Base-by-base conservation (phyloP, 2,888 invertebrate species). In the Corythucha ciliata region DNA sequence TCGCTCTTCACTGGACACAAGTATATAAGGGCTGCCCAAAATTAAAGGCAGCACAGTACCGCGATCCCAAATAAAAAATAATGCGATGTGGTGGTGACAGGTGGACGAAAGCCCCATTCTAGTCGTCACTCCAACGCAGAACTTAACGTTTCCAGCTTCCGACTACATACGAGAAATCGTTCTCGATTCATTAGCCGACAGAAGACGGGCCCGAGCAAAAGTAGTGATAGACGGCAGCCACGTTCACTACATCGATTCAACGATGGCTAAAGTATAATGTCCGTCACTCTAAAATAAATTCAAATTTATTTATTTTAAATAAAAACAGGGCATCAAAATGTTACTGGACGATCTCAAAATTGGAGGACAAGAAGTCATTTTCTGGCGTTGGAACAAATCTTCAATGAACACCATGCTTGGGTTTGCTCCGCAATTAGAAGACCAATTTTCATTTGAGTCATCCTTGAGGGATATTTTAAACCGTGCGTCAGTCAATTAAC, bases 101-200 rank as follows among this genome's bases (percentile, higher is more conserved):
- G 62, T 72, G 22, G 65, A 67, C 21, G 68, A 68, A 10, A 63
- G 64, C n/a, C 68, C 69, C 53, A 65, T 75, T 7, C 70, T 78
- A 61, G 65, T 82, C 59, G 78, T 83, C 36, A 75, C 74, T 52
- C 80, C 86, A 46, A 79, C 80, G 65, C 79, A 81, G 60, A 78
- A 79, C 62, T 72, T 89, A 46, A 73, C 79, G 50, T 89, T 85
- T 70, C 83, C 88, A n/a, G 81, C 86, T 3, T 83, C 86, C 1
- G 87, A 87, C 70, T 80, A 77, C 70, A 72, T 89, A 61, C 68
- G 76, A 40, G 70, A 72, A 54, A 62, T 63, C 16, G 66, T 76
- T 46, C 67, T 74, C 53, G 64, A 63, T 14, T 54, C 57, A 20
- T 61, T 62, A 39, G 59, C 61, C 34, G 41, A 48, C 8, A 41